Evolutionary conservation across 1,140 invertebrate species (phyloP), one percentile per base, ranked within the genome.

Genomic region (Rhagoletis pomonella): DNA sequence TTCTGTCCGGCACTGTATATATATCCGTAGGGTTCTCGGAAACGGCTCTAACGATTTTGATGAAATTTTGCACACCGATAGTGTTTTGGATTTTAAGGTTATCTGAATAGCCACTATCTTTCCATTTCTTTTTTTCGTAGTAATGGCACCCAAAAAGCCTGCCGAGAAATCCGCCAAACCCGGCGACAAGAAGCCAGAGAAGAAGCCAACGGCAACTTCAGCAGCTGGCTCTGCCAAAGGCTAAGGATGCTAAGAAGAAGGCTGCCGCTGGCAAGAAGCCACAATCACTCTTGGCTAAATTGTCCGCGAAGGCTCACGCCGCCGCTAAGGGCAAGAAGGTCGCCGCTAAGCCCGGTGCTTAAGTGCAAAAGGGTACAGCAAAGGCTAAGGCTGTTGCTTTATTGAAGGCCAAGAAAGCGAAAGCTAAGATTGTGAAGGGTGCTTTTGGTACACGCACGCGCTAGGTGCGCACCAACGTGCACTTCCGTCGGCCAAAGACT

Each of bases 401-500:
- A 62, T 88, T 93, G 7, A 90, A 94, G 69, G 94, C 94, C 64
- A 95, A 95, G 88, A 97, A 96, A 92, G 95, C 95, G 39, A 96
- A 97, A 93, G 96, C 96, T 89, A 98, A 98, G 97, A 96, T 99
- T 73, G 94, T 98, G 69, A 99, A 98, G 93, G 98, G 98, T 89
- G 95, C 96, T 89, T 96, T 97, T 95, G 97, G 97, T 89, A 98
- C 97, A 58, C 94, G 97, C 50, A 95, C 96, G 1, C 95, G 97
- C 88, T 99, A 99, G 94, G 96, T 99, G 89, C 96, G 99, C 90
- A 99, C 98, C 42, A 97, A 97, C 1, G 98, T 99, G 60, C 97
- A 98, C 90, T 99, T 99, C 95, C 96, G 96, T 90, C 95, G 98
- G 86, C 99, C 99, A 5, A 97, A 97, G 90, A 99, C 99, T 58